Percentiles rank a stretch among this genome's conserved stretches.
These are phyloP conservation scores for Clanis bilineata DNA, from an alignment of 2,888 invertebrate species.

Conservation along the genomic window DNA sequence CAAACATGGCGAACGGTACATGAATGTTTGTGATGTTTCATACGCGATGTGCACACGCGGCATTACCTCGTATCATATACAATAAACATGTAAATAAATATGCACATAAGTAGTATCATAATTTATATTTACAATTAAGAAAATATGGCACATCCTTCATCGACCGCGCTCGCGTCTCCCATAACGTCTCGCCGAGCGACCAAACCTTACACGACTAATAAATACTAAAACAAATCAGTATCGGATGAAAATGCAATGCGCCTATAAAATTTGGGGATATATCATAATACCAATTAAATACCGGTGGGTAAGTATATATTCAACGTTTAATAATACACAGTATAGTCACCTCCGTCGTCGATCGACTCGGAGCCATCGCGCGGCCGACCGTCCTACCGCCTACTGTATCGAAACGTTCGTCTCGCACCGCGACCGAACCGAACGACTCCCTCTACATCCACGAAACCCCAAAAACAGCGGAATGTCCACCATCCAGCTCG, in stretches of 20 bases:
- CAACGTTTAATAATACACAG: conserved; percentile 56
- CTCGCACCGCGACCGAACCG: conserved; percentile 26
- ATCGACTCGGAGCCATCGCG: conserved; percentile 55
- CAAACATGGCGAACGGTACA: conserved; percentile 69
- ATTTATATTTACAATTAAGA: conserved; percentile 80
- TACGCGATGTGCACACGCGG: conserved; percentile 50
- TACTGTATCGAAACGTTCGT: conserved; percentile 25
- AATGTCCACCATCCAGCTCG: not conserved
- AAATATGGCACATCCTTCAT: conserved; percentile 81
- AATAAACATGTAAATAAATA: conserved; percentile 75
- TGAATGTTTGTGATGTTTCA: conserved; percentile 65
- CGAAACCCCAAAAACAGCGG: not conserved
- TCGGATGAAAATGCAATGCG: conserved; percentile 61
- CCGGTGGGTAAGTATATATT: conserved; percentile 80
- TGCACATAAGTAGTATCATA: conserved; percentile 73
- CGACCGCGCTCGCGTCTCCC: conserved; percentile 64
- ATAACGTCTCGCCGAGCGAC: conserved; percentile 47
- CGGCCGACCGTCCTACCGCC: conserved; percentile 57
- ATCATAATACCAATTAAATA: conserved; percentile 80
- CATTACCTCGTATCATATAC: conserved; percentile 49
- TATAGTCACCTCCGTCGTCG: conserved; percentile 53
- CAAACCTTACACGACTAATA: conserved; percentile 52
- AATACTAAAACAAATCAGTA: conserved; percentile 52
- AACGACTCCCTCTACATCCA: conserved; percentile 16
- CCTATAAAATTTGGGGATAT: conserved; percentile 63